These are phyloP conservation scores for Tetragnatha montana DNA, from an alignment of 2,888 invertebrate species.

Conservation along the genomic window DNA sequence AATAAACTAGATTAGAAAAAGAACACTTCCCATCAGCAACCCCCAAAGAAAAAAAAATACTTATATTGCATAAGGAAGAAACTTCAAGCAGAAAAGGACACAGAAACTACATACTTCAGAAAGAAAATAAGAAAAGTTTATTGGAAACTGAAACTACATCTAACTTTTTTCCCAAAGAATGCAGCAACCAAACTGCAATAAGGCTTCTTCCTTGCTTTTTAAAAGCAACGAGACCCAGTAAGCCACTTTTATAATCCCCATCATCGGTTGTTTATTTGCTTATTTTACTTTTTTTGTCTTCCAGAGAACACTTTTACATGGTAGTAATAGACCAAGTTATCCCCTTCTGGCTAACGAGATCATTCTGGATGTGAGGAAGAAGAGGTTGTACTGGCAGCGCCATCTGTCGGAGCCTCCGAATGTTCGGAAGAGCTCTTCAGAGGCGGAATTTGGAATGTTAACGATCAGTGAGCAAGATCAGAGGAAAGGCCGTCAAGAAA, in stretches of 20 bases:
- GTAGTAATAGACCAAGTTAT: background rate
- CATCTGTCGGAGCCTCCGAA: background rate
- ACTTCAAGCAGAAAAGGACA: no score
- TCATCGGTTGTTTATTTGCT: background rate
- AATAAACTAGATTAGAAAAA: no score
- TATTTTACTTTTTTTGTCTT: background rate
- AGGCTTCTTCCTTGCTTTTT: background rate
- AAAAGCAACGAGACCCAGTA: background rate
- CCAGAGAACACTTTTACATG: background rate
- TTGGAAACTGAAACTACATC: background rate
- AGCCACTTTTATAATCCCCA: background rate
- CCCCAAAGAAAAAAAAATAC: no score
- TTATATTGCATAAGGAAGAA: no score
- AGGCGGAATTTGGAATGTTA: no score
- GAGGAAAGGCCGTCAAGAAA: no score
- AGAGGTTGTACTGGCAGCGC: background rate
- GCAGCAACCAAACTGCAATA: background rate
- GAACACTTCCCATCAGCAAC: no score
- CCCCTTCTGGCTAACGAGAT: background rate
- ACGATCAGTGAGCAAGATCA: no score
- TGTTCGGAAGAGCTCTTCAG: no score
- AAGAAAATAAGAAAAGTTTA: background rate
- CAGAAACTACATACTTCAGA: background rate
- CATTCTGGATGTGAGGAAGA: background rate
- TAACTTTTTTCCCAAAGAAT: background rate